Base-by-base conservation (phyloP, 1,140 invertebrate genomes). In the Teleopsis dalmanni region DNA sequence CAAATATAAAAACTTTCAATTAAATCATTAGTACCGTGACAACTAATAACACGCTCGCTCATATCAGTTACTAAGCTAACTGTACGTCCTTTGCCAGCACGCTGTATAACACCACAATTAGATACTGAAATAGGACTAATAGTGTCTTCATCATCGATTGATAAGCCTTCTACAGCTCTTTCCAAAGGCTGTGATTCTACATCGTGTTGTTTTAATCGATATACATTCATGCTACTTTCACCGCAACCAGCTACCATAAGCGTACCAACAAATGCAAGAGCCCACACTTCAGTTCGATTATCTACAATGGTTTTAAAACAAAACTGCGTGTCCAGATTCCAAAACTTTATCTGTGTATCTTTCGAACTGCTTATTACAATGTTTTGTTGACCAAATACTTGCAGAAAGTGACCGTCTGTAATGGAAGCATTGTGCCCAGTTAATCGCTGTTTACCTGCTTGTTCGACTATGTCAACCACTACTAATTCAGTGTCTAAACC, bases 331-430 rank as follows among this genome's bases (percentile, higher is more conserved):
- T 89, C 83, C 45, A 98, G 72, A 75, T 98, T 91, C 95, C 95
- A 99, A 67, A 99, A 95, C 67, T 98, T 98, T 0, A 99, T 80
- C 70, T 90, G 90, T 13, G 87, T 87, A 71, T 99, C 96, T 72
- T 92, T 95, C 3, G 93, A 96, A 43, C 85, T 81, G 54, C 92
- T 90, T 9, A 99, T 77, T 13, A 97, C 63, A 58, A 92, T 84
- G 33, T 80, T 75, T 23, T 75, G 66, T 42, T 63, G 60, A 14
- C 59, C 62, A 6, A 68, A 36, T 25, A 79, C 72, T 22, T 81
- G 80, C 60, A 96, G 79, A 65, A 98, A 99, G 10, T 76, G 61
- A 0, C 90, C 73, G 74, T 90, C 83, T 0, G 94, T 99, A n/a
- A 99, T 78, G 1, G 82, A 76, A 25, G 85, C 88, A 75, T 94